A percentile compares a stretch with the other conserved stretches of the same genome.
These are phyloP conservation scores for Chamaetylas fuelleborni DNA, from an alignment of 2,113 vertebrate genomes.

Conservation along the genomic window DNA sequence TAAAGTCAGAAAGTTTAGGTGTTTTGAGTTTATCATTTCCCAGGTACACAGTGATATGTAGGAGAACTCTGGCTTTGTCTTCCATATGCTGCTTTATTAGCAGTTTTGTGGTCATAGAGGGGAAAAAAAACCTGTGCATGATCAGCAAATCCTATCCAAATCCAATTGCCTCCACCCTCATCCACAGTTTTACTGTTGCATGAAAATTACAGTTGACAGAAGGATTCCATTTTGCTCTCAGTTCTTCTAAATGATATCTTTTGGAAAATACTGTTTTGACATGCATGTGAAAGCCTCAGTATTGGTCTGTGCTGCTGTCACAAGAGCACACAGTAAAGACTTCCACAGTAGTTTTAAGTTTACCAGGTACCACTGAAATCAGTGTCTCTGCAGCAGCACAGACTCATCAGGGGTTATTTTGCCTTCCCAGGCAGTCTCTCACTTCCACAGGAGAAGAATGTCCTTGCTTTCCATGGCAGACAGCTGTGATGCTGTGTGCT, in stretches of 20 bases:
- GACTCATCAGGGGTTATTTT: not conserved
- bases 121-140: not conserved
- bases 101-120: not conserved
- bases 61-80: not conserved
- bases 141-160: not conserved
- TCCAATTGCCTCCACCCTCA: not conserved
- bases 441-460: accelerated
- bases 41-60: not conserved
- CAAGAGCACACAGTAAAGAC: not conserved
- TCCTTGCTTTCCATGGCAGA: not conserved
- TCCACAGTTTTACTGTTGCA: not conserved
- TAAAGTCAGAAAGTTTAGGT: not conserved
- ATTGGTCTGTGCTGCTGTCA: not conserved
- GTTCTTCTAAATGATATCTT: not conserved
- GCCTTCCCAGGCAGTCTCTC: not conserved
- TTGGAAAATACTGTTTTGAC: not conserved
- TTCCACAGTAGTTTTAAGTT: not conserved
- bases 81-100: not conserved
- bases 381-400: not conserved
- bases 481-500: not conserved
- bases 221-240: not conserved
- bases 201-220: not conserved
- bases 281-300: not conserved
- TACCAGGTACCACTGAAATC: not conserved
- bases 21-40: not conserved